Conservation (phyloP, 2,888 invertebrate species). For the Drosophila subquinaria region DNA sequence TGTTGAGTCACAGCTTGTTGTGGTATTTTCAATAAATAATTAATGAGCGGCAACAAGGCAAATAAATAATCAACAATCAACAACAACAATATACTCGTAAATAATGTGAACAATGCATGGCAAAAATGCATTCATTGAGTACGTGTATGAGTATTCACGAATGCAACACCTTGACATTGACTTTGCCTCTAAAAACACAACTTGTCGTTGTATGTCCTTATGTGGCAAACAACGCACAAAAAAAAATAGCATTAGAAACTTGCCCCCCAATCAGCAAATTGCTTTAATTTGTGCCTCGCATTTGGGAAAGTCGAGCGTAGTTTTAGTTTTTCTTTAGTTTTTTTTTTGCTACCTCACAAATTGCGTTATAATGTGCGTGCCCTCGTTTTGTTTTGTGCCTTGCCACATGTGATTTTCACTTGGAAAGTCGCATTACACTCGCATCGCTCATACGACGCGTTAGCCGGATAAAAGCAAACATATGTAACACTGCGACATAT, state of each 20-base stretch:
- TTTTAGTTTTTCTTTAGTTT: slow-evolving; percentile 23
- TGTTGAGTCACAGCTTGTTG: slow-evolving; percentile 49
- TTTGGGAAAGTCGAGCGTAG: slow-evolving; percentile 62
- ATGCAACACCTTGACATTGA: slow-evolving; percentile 54
- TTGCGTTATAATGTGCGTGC: slow-evolving; percentile 78
- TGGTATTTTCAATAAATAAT: slow-evolving; percentile 67
- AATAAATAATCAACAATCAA: slow-evolving; percentile 36
- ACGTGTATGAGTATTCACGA: slow-evolving; percentile 25
- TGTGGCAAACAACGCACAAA: slow-evolving; percentile 35
- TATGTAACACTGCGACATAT: slow-evolving; percentile 11
- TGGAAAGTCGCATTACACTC: slow-evolving; percentile 46
- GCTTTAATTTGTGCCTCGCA: slow-evolving; percentile 61
- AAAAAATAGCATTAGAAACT: slow-evolving; percentile 37
- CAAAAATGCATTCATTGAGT: slow-evolving; percentile 44
- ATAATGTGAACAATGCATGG: slow-evolving; percentile 47
- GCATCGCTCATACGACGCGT: slow-evolving; percentile 53
- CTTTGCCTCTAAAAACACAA: slow-evolving; percentile 43
- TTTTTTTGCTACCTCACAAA: slow-evolving; percentile 66
- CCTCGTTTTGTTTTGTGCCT: slow-evolving; percentile 63
- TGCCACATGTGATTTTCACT: slow-evolving; percentile 55
- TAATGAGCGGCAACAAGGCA: slow-evolving; percentile 61
- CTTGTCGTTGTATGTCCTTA: slow-evolving; percentile 65
- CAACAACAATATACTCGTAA: slow-evolving; percentile 34
- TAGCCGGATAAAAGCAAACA: neutral
- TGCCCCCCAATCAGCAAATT: slow-evolving; percentile 60